Conservation (phyloP, 2,888 invertebrate genomes). For the Sphinx pinastri region DNA sequence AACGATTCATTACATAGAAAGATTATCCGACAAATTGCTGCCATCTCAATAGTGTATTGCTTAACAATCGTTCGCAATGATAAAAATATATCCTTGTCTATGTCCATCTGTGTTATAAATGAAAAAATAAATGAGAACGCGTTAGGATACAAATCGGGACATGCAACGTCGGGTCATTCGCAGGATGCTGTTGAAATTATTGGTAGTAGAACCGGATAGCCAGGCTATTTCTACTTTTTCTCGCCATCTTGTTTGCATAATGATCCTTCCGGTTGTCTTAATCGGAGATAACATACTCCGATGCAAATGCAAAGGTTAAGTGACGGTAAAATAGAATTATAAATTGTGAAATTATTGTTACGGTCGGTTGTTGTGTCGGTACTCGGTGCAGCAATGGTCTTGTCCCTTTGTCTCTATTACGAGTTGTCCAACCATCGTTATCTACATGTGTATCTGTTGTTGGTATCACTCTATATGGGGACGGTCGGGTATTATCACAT, state of each 20-base stretch:
- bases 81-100: neutral
- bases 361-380: conserved; percentile 42
- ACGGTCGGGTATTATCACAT: conserved; percentile 78
- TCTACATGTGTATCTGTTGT: conserved; percentile 78
- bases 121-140: conserved; percentile 46
- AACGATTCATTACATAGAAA: neutral
- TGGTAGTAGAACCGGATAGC: conserved; percentile 58
- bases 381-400: conserved; percentile 52
- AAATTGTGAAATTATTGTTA: conserved; percentile 52
- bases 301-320: conserved; percentile 47
- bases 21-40: conserved; percentile 10
- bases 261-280: conserved; percentile 54
- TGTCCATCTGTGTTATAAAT: neutral
- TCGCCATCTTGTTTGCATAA: conserved; percentile 58
- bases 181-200: conserved; percentile 57
- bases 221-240: conserved; percentile 58
- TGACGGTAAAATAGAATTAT: conserved; percentile 46
- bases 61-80: neutral
- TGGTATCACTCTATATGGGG: conserved; percentile 80
- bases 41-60: neutral
- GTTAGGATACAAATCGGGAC: conserved; percentile 53
- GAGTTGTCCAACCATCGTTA: conserved; percentile 65
- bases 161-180: conserved; percentile 48
- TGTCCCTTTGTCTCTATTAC: conserved; percentile 79
- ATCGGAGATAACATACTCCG: conserved; percentile 47